Evolutionary conservation across 1,140 invertebrate species (phyloP).

Genomic region (Drepana arcuata): DNA sequence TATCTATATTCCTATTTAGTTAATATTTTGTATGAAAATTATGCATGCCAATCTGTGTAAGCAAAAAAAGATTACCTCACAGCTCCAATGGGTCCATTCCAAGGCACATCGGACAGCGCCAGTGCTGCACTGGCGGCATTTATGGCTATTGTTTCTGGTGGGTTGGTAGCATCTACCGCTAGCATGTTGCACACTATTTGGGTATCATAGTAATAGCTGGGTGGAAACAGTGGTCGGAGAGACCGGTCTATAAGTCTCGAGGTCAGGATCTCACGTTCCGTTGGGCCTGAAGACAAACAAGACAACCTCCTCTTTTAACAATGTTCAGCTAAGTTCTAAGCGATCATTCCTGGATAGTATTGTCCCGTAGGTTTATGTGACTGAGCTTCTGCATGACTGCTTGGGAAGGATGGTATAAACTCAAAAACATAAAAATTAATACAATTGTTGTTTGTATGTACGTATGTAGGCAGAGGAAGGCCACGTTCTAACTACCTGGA

Average conservation of each 20-base stretch:
- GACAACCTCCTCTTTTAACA: no score
- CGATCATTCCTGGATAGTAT: no score
- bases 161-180: slow-evolving; percentile 89
- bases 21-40: no score
- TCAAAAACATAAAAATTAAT: no score
- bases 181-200: slow-evolving; percentile 94
- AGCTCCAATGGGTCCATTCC: slow-evolving; percentile 95
- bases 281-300: slow-evolving; percentile 76
- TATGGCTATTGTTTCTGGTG: slow-evolving; percentile 92
- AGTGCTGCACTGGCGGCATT: slow-evolving; percentile 96
- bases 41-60: no score
- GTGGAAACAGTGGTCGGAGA: slow-evolving; percentile 89
- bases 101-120: slow-evolving; percentile 96
- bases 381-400: no score
- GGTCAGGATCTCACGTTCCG: slow-evolving; percentile 93
- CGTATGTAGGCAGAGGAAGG: no score
- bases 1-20: no score
- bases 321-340: no score
- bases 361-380: no score
- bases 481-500: no score
- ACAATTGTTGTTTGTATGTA: neutral
- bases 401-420: no score
- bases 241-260: slow-evolving; percentile 94
- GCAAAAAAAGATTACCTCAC: slow-evolving; percentile 78
- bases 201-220: slow-evolving; percentile 85